phyloP scores from a whole-genome alignment of 2,888 invertebrate genomes.

The Blera fallax region DNA sequence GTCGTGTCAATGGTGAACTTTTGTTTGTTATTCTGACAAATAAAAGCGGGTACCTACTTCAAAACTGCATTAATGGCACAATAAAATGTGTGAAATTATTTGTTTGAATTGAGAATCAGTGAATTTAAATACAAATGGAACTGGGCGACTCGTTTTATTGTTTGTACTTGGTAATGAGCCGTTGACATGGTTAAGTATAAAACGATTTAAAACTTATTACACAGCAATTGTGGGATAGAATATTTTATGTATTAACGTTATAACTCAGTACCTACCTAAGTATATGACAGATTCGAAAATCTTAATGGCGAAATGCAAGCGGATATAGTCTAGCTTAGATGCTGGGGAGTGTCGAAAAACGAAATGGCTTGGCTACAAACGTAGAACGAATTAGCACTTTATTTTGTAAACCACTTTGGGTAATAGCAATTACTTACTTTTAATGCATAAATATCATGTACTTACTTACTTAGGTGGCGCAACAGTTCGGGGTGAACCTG shows the following conservation, averaged over 20 bases:
- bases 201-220: neutral
- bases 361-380: too few relatives aligned
- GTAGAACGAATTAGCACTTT: too few relatives aligned
- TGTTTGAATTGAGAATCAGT: neutral
- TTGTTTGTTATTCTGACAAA: neutral
- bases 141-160: neutral
- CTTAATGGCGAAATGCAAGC: too few relatives aligned
- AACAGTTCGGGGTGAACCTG: too few relatives aligned
- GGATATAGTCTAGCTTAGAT: too few relatives aligned
- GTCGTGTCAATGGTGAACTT: neutral
- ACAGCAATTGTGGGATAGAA: neutral
- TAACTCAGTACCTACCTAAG: too few relatives aligned
- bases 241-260: neutral
- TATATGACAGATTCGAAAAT: too few relatives aligned
- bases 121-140: neutral
- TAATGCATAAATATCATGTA: too few relatives aligned
- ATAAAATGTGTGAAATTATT: constrained; percentile 27
- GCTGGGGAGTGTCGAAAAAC: too few relatives aligned
- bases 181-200: neutral
- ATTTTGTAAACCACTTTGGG: too few relatives aligned
- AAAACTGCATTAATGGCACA: constrained; percentile 23
- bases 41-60: neutral
- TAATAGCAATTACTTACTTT: too few relatives aligned
- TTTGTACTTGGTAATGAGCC: neutral
- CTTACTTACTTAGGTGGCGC: too few relatives aligned